phyloP scores from a whole-genome alignment of 2,113 vertebrate genomes.

The Leuciscus idus region DNA sequence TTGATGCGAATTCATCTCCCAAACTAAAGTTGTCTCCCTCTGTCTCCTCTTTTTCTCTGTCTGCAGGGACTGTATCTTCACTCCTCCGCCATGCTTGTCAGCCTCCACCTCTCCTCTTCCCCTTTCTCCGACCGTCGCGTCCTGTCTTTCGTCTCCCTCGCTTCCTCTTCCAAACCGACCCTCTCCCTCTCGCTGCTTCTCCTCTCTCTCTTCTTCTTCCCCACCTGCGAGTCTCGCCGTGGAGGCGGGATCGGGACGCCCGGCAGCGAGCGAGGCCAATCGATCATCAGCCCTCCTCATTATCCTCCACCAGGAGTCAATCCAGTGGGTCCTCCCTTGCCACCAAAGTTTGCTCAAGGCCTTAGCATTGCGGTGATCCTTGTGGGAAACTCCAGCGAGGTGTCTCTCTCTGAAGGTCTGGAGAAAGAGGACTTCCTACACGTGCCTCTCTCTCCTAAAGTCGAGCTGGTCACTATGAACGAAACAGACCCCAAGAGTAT shows the following conservation, averaged over 20 bases:
- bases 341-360: slow-evolving; percentile 73
- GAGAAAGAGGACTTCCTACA: slow-evolving; percentile 99
- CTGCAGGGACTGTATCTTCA: slow-evolving; percentile 77
- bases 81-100: slow-evolving; percentile 81
- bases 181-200: slow-evolving; percentile 51
- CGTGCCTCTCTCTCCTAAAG: slow-evolving; percentile 92
- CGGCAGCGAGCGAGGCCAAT: slow-evolving; percentile 65
- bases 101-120: slow-evolving; percentile 74
- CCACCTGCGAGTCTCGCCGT: slow-evolving; percentile 74
- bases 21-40: slow-evolving; percentile 49
- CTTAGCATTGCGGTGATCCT: slow-evolving; percentile 97
- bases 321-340: slow-evolving; percentile 64
- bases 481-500: slow-evolving; percentile 99
- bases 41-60: slow-evolving; percentile 34
- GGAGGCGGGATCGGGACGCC: slow-evolving; percentile 59
- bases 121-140: slow-evolving; percentile 70
- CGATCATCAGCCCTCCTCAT: slow-evolving; percentile 70
- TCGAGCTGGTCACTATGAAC: slow-evolving; percentile 97
- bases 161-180: slow-evolving; percentile 46
- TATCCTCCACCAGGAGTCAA: slow-evolving; percentile 67
- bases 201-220: slow-evolving; percentile 65
- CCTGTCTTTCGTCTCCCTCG: slow-evolving; percentile 60
- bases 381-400: slow-evolving; percentile 97
- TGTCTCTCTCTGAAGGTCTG: slow-evolving; percentile 90
- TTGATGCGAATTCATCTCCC: neutral